phyloP scores from a whole-genome alignment of 92 coral and sea anemone genomes.

The Isaurus tuberculatus region DNA sequence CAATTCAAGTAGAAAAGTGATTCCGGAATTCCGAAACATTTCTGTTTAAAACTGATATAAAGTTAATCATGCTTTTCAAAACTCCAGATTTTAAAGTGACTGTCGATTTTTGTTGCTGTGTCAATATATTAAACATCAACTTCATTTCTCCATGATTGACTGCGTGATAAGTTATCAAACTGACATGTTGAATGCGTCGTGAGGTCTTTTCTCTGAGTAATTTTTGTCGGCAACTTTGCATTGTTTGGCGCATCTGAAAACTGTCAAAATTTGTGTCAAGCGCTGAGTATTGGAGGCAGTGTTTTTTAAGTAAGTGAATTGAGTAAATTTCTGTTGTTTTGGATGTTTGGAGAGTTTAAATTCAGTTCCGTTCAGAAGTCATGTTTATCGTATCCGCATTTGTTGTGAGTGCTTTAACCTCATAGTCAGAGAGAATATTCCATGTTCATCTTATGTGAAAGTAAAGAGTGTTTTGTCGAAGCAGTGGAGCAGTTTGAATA shows the following conservation, averaged over 20 bases:
- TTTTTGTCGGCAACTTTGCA: constrained; percentile 4
- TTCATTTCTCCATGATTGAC: not conserved
- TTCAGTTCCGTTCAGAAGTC: not conserved
- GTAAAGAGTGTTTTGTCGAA: not conserved
- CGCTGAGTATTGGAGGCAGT: not conserved
- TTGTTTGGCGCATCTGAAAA: not conserved
- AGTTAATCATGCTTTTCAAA: not conserved
- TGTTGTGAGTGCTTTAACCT: not conserved
- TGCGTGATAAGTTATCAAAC: not conserved
- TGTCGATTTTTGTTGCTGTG: not conserved
- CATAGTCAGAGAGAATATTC: not conserved
- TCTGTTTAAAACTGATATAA: constrained; percentile 12
- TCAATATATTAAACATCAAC: not conserved
- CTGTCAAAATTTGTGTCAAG: not conserved
- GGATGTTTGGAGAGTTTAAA: not conserved
- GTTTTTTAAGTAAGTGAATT: not conserved
- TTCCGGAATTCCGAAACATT: not conserved
- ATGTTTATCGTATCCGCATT: not conserved
- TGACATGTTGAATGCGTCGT: not conserved
- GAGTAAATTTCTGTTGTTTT: not conserved
- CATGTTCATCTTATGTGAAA: not conserved
- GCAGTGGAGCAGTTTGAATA: not conserved
- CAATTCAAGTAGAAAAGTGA: not conserved
- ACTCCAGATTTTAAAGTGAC: not conserved
- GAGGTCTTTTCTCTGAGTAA: not conserved